Evolutionary conservation across 2,797 vertebrate genomes (phyloP), one percentile per base, ranked within the genome.

Genomic region (Pseudochromis fuscus): DNA sequence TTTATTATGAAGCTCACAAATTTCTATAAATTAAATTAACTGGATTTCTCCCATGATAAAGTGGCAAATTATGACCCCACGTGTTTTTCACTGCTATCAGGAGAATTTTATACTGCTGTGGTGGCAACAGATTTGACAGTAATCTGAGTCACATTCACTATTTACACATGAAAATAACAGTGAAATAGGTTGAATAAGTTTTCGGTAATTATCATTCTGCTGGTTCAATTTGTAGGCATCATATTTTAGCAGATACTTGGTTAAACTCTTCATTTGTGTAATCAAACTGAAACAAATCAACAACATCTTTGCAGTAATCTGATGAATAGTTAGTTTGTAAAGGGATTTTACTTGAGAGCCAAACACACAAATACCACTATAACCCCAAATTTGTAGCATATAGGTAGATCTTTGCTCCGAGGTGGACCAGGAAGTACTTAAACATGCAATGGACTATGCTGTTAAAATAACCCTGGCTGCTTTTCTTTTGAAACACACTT

Each of bases 51-150:
- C 6, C 27, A 15, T 13, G 7, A 57, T 13, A 28, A n/a, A 23
- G 28, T 21, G 30, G 42, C 13, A 59, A 48, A 59, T 13, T 0
- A 42, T 5, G 3, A 13, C 27, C 52, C 9, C 8, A 44, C 51
- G 38, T 46, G 21, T 68, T 56, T 57, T 51, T 79, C 31, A 49
- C 19, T 31, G 21, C 11, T 51, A 7, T 28, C 52, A 55, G n/a
- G n/a, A n/a, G n/a, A n/a, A n/a, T n/a, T 56, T 38, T 38, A 38
- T 27, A 35, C 9, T 28, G 21, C 19, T 27, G 18, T 37, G 11
- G 25, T 33, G 25, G 4, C 1, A 11, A 42, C n/a, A 51, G 11
- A 4, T 35, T 45, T 62, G 28, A 18, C 38, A 50, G 37, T 13
- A 16, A 55, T 46, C 33, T 11, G 18, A 80, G 15, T 24, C 3